A percentile compares a stretch with the other conserved stretches of the same genome.
These are phyloP conservation scores for Hermetia illucens DNA, from an alignment of 1,140 invertebrate species.

Conservation along the genomic window DNA sequence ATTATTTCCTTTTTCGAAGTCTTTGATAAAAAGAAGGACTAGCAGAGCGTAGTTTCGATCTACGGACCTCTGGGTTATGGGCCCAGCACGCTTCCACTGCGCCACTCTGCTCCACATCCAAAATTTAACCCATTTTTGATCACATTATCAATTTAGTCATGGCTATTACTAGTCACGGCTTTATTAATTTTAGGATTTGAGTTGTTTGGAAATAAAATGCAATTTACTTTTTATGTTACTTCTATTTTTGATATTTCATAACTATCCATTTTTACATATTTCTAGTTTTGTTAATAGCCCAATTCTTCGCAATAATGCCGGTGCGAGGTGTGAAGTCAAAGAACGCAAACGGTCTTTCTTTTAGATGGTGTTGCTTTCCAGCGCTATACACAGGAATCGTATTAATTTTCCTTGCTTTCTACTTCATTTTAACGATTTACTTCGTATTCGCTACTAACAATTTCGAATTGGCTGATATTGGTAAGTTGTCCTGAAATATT, in stretches of 20 bases:
- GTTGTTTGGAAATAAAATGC: too few species aligned
- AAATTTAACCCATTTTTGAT: too few species aligned
- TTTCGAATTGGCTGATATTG: too few species aligned
- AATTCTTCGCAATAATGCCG: slow-evolving; percentile 30
- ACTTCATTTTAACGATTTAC: slow-evolving; percentile 11
- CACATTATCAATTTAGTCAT: too few species aligned
- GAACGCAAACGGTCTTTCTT: slow-evolving; percentile 17
- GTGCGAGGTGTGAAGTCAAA: slow-evolving; percentile 16
- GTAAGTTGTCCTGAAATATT: neutral
- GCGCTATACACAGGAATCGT: slow-evolving; percentile 13
- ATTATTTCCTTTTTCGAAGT: too few species aligned
- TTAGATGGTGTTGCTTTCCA: slow-evolving; percentile 19
- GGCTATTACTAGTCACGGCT: too few species aligned
- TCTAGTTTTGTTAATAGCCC: slow-evolving; percentile 19
- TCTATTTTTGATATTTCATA: too few species aligned
- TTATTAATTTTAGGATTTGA: too few species aligned
- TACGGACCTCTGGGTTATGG: slow-evolving; percentile 91
- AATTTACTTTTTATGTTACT: too few species aligned
- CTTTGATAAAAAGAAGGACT: too few species aligned
- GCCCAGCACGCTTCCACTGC: slow-evolving; percentile 93
- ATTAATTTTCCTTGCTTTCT: slow-evolving; percentile 13
- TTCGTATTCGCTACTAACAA: slow-evolving; percentile 17
- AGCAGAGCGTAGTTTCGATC: slow-evolving; percentile 83
- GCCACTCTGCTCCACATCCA: slow-evolving; percentile 81
- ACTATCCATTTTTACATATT: too few species aligned